Conservation (phyloP, 1,140 invertebrate species). For the Protaetia brevitarsis region DNA sequence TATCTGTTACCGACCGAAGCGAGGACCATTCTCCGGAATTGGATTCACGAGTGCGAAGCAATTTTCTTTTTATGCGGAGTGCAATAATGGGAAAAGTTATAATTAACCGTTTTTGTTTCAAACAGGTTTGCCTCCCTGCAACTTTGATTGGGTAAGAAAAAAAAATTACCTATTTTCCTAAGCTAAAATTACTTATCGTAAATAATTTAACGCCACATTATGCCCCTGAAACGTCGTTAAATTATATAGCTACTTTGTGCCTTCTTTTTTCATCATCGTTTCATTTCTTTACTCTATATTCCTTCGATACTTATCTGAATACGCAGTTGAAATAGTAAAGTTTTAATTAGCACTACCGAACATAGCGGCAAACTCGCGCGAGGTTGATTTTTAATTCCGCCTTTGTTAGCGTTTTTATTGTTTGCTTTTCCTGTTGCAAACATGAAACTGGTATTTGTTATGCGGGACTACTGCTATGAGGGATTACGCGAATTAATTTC, state of each 20-base stretch:
- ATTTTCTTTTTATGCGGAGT: constrained; percentile 23
- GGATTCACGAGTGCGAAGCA: constrained; percentile 21
- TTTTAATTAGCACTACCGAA: constrained; percentile 12
- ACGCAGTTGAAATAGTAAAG: constrained; percentile 3
- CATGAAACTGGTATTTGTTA: too few relatives aligned
- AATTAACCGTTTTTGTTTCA: constrained; percentile 25
- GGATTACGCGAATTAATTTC: too few relatives aligned
- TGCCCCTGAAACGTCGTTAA: neutral
- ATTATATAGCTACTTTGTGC: neutral
- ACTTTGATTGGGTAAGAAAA: constrained; percentile 24
- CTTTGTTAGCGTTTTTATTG: neutral
- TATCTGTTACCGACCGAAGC: constrained; percentile 16
- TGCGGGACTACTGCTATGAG: too few relatives aligned
- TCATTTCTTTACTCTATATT: too few relatives aligned
- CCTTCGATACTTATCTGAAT: neutral
- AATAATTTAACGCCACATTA: constrained; percentile 22
- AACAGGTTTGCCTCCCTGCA: neutral
- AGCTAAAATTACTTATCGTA: constrained; percentile 17
- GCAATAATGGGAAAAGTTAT: constrained; percentile 27
- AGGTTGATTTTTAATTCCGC: neutral
- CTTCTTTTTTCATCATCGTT: neutral
- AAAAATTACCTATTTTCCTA: constrained; percentile 8
- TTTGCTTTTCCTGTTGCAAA: neutral
- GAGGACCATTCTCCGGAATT: constrained; percentile 21
- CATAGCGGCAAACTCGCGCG: neutral